Evolutionary conservation across 2,797 vertebrate species (phyloP).

Genomic region (Phrynocephalus guinanensis): DNA sequence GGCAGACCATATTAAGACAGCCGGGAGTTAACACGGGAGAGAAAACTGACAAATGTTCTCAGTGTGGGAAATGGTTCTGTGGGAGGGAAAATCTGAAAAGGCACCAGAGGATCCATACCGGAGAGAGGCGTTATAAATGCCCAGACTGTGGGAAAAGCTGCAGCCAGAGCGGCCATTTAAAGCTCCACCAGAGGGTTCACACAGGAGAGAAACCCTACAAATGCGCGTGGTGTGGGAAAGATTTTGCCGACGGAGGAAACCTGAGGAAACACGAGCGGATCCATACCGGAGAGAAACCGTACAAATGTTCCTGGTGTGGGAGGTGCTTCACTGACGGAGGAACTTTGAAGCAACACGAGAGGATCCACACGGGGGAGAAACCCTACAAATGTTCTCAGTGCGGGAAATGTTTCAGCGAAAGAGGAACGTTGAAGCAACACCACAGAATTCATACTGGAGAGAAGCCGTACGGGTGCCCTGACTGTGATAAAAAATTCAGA

Average conservation of each 20-base stretch:
- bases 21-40: background rate
- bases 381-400: slow-evolving; percentile 30
- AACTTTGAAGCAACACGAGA: background rate
- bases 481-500: slow-evolving; percentile 49
- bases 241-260: background rate
- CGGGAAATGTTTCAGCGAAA: slow-evolving; percentile 57
- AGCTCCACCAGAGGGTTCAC: background rate
- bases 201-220: background rate
- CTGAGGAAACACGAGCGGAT: background rate
- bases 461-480: background rate
- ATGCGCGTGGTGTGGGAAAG: background rate
- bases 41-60: background rate
- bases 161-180: background rate
- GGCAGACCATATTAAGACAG: too few relatives aligned
- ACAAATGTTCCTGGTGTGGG: background rate
- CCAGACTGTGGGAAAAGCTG: background rate
- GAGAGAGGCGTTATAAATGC: background rate
- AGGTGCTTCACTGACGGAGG: background rate
- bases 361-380: slow-evolving; percentile 6
- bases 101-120: background rate
- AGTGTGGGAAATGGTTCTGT: background rate
- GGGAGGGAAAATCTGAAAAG: background rate
- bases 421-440: slow-evolving; percentile 55
- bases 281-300: background rate
- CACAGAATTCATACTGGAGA: slow-evolving; percentile 12